Evolutionary conservation across 2,888 invertebrate species (phyloP), one percentile per base, ranked within the genome.

Genomic region (Scaptomyza caliginosa): DNA sequence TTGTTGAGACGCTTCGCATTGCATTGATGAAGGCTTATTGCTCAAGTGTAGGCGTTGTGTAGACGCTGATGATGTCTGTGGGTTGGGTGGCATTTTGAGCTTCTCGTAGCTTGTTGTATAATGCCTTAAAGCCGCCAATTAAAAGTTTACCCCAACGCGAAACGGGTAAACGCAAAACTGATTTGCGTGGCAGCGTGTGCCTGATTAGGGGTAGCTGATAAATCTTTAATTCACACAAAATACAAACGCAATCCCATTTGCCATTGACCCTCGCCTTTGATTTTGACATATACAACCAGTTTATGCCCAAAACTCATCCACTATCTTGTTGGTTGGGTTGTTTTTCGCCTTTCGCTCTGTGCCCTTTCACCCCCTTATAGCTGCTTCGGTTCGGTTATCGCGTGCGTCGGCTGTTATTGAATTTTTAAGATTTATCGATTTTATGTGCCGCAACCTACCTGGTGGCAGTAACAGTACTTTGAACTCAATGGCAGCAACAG

Each of bases 361-460:
- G n/a, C n/a, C n/a, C 6, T n/a, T 19, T 8, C 4, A n/a, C 51
- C 17, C 26, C 2, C 3, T 26, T 26, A 3, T 7, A 26, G 26
- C 26, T 26, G 36, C 43, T 32, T 36, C 32, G 45, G 34, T 11
- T 8, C 26, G 5, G 42, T 10, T 42, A 23, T 80, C 76, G 80
- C 80, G 79, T 81, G 86, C 63, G 70, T 52, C 64, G 65, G 67
- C 58, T 86, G 82, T 85, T 84, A 85, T 85, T 86, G 83, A 84
- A 84, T 84, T 86, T 84, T 86, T 82, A 84, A 84, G 83, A 86
- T 84, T 84, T 84, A 84, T 84, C 74, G 83, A 84, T 84, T 84
- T 85, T 73, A 70, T 77, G 77, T 46, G 74, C 66, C 60, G 56
- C 42, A 46, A 46, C 45, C 48, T 26, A 39, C 38, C 50, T 50